Evolutionary conservation across 2,888 invertebrate species (phyloP).

Genomic region (Ethmia dodecea): DNA sequence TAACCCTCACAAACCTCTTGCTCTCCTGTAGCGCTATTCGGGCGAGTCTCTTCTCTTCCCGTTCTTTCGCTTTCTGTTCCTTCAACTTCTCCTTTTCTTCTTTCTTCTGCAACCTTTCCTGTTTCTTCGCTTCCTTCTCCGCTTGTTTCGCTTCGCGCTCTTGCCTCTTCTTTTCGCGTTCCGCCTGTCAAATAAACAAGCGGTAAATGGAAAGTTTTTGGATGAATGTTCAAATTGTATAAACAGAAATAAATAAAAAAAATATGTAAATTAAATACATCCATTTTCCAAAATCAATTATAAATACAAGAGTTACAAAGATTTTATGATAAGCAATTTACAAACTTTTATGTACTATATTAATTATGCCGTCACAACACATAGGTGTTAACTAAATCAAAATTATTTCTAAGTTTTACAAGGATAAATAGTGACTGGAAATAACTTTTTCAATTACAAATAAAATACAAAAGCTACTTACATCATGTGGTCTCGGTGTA

Average conservation of each 20-base stretch:
- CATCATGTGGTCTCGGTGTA: conserved; percentile 51
- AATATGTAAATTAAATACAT: too few relatives aligned
- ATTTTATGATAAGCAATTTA: too few relatives aligned
- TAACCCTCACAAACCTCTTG: conserved; percentile 30
- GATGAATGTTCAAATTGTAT: too few relatives aligned
- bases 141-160: conserved; percentile 71
- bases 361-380: too few relatives aligned
- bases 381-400: too few relatives aligned
- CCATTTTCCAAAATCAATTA: neutral
- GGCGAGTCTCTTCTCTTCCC: conserved; percentile 64
- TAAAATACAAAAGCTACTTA: conserved; percentile 30
- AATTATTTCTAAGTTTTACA: too few relatives aligned
- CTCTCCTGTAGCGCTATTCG: conserved; percentile 61
- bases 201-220: too few relatives aligned
- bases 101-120: conserved; percentile 68
- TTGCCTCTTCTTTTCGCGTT: conserved; percentile 73
- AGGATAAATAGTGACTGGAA: too few relatives aligned
- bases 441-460: too few relatives aligned
- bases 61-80: conserved; percentile 65
- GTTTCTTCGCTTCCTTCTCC: conserved; percentile 65
- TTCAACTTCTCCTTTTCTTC: conserved; percentile 68
- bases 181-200: conserved; percentile 46
- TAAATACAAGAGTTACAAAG: too few relatives aligned
- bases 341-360: too few relatives aligned
- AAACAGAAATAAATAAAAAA: too few relatives aligned